A percentile compares a stretch with the other conserved stretches of the same genome.
Conservation (phyloP, 1,140 invertebrate species). For the Sinonovacula constricta region DNA sequence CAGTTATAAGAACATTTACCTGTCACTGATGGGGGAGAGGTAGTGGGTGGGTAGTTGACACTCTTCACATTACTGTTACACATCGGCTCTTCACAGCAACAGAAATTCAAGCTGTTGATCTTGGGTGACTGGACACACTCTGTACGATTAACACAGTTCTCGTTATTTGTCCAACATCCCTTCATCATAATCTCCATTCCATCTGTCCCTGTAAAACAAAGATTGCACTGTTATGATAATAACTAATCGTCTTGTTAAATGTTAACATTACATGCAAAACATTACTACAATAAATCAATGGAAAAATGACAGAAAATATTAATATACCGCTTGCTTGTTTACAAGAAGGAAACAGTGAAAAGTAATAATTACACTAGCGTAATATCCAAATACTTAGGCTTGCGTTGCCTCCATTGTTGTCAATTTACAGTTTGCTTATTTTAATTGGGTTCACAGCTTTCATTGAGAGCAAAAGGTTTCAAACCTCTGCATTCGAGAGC, state of each 20-base stretch:
- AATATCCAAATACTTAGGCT: too few relatives aligned
- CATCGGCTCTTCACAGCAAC: constrained; percentile 30
- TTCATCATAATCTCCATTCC: constrained; percentile 27
- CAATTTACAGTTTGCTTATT: too few relatives aligned
- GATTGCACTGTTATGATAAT: not conserved
- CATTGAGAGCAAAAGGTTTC: too few relatives aligned
- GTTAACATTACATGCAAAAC: not conserved
- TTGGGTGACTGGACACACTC: constrained; percentile 41
- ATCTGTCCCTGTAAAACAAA: constrained; percentile 29
- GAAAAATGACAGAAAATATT: too few relatives aligned
- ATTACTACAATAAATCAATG: too few relatives aligned
- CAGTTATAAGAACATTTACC: too few relatives aligned
- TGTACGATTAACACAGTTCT: constrained; percentile 30
- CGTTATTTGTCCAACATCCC: constrained; percentile 37
- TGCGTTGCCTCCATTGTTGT: too few relatives aligned
- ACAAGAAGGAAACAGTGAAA: too few relatives aligned
- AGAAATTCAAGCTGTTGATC: constrained; percentile 39
- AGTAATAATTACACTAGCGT: too few relatives aligned
- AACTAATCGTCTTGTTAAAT: not conserved
- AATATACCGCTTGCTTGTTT: too few relatives aligned
- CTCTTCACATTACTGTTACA: constrained; percentile 46
- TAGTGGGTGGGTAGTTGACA: constrained; percentile 33
- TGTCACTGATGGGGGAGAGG: constrained; percentile 14
- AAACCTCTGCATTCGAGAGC: too few relatives aligned
- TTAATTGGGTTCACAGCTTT: too few relatives aligned